A percentile compares a stretch with the other conserved stretches of the same genome.
These are phyloP conservation scores for Rhingia campestris DNA, from an alignment of 2,888 invertebrate genomes.

Conservation along the genomic window DNA sequence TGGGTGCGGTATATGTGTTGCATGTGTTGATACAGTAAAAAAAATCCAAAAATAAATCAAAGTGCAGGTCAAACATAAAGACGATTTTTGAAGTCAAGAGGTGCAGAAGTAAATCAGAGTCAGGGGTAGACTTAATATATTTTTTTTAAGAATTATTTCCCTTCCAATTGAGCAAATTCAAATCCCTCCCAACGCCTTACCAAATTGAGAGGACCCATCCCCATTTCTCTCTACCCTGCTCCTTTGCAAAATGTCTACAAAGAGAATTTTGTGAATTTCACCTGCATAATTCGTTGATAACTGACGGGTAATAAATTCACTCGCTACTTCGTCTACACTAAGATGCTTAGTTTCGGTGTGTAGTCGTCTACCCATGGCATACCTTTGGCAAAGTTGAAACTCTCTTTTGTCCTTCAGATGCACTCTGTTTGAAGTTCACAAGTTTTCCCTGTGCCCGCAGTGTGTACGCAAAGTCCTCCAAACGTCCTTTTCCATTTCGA, in stretches of 20 bases:
- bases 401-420: conserved; percentile 69
- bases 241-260: conserved; percentile 20
- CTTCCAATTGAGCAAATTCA: background rate
- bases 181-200: background rate
- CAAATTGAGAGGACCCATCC: conserved; percentile 19
- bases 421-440: conserved; percentile 65
- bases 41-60: background rate
- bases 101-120: conserved; percentile 6
- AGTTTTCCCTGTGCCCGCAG: conserved; percentile 51
- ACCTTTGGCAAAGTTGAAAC: conserved; percentile 19
- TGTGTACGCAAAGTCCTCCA: conserved; percentile 64
- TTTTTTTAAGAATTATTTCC: background rate
- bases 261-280: conserved; percentile 44
- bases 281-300: conserved; percentile 64
- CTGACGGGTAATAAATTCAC: conserved; percentile 70
- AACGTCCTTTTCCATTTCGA: conserved; percentile 62
- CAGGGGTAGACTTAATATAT: conserved; percentile 8
- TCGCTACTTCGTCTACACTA: conserved; percentile 38
- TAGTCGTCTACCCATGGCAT: background rate
- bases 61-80: background rate
- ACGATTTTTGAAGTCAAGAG: background rate
- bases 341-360: conserved; percentile 38
- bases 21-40: background rate
- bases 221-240: background rate
- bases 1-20: too few relatives aligned